Evolutionary conservation across 1,140 invertebrate species (phyloP), one percentile per base, ranked within the genome.

Genomic region (Pygmarrhopalites habei): DNA sequence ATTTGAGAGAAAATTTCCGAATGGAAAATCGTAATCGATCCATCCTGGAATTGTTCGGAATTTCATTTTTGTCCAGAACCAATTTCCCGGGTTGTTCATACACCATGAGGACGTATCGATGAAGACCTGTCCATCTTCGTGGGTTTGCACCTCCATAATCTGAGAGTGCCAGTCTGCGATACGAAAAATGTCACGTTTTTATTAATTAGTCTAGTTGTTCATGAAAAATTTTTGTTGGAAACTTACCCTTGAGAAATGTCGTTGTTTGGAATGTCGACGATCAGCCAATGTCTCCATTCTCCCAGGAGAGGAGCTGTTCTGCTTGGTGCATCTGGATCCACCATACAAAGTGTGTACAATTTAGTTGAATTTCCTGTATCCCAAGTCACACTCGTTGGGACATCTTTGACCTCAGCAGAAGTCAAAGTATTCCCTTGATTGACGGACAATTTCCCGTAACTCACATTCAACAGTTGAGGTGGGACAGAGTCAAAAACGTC

Each of bases 231-330:
- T n/a, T n/a, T n/a, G n/a, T n/a, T n/a, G n/a, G n/a, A n/a, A 0
- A 80, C 80, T 49, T 89, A 84, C 7, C 92, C 93, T 41, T 82
- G 78, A 0, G 73, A 71, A 0, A 96, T 74, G 51, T 89, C 79
- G 64, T 77, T 78, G 19, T 87, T 91, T 3, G 89, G 89, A 73
- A 96, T 90, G 72, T 97, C 97, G 5, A 81, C 87, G 0, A 96
- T 86, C 3, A 95, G 75, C 92, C 92, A 96, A 75, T 95, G 92
- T 70, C 89, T 86, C 85, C 86, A 92, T 78, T 95, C 92, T 1
- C 90, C 79, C 70, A 84, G 87, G 58, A 82, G 87, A 0, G 85
- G 88, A 35, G 87, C 79, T 5, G 82, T 78, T 5, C 90, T 82
- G 72, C 85, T 89, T 15, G 92, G 92, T 15, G 91, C 90, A 81